Base-by-base conservation (phyloP, 2,888 invertebrate species). In the Notocelia uddmanniana region DNA sequence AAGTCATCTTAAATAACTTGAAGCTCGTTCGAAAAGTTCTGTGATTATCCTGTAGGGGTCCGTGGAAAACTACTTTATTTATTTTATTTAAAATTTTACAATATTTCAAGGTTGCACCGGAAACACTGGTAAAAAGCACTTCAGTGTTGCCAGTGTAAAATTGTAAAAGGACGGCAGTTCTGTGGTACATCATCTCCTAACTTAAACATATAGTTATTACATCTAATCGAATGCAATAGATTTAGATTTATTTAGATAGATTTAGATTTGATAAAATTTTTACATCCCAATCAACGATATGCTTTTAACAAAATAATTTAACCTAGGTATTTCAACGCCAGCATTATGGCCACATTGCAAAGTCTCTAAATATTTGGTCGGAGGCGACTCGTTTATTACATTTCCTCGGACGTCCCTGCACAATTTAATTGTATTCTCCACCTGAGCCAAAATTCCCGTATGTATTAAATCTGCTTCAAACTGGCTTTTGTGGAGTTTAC, bases 351-450 rank as follows among this genome's bases (percentile, higher is more conserved):
- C 84, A 75, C 81, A 76, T 75, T 73, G 76, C 77, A 79, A 75
- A 71, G 78, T 82, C 81, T 84, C 86, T 83, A 90, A 91, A 90
- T 89, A 89, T 91, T 91, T 90, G 88, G 87, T 86, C 79, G 81
- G 82, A 80, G 82, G 85, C 81, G 80, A 86, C 83, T 83, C 89
- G 86, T 86, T 90, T 90, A 91, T 91, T 91, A 89, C 90, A 87
- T 92, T 91, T 87, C 80, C 87, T 88, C 84, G 85, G 87, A 84
- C 84, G 81, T 79, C 78, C 88, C 85, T 84, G 85, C 83, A 83
- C 88, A 91, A 91, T 91, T 90, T 88, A 92, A 92, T 92, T 92
- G 88, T 88, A 75, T 83, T 85, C 81, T 83, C 83, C 84, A 88
- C 87, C 87, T 86, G 84, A 80, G 80, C 81, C 82, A 80, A 80